Percentiles rank a stretch among this genome's conserved stretches.
Evolutionary conservation across 2,797 vertebrate genomes (phyloP).

Genomic region (Sphenopsis melanotis): DNA sequence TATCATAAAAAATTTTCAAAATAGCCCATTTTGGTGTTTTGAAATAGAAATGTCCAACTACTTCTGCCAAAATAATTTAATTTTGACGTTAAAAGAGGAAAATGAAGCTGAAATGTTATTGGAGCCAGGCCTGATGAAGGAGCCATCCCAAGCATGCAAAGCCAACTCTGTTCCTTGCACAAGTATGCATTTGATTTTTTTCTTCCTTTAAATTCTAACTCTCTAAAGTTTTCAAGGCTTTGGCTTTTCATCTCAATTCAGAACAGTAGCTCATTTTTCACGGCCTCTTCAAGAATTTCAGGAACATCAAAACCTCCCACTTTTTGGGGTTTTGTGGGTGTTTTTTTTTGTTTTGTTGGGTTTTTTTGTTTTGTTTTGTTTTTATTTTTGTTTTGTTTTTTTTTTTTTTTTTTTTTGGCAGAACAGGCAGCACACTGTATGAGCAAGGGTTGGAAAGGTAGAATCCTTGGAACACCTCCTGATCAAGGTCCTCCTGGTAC

Average conservation of each 20-base stretch:
- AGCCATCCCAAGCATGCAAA: neutral
- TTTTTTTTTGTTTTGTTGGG: neutral
- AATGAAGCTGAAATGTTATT: neutral
- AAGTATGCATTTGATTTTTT: neutral
- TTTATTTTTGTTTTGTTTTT: neutral
- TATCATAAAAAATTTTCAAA: neutral
- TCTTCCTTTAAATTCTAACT: neutral
- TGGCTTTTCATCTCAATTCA: neutral
- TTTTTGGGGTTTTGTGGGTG: neutral
- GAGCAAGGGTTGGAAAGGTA: neutral
- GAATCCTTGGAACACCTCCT: neutral
- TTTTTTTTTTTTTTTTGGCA: neutral
- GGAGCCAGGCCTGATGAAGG: neutral
- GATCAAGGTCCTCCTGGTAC: neutral
- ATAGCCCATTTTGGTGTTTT: neutral
- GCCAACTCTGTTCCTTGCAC: neutral
- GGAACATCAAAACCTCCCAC: neutral
- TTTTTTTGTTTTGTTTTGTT: no score
- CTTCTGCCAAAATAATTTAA: neutral
- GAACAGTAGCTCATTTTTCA: constrained; percentile 22
- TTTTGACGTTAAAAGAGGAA: neutral
- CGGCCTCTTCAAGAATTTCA: neutral
- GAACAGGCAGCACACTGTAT: neutral
- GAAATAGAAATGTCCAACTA: neutral
- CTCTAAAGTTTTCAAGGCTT: neutral